Evolutionary conservation across 2,888 invertebrate genomes (phyloP).

Genomic region (Scelioninae gen. 1): DNA sequence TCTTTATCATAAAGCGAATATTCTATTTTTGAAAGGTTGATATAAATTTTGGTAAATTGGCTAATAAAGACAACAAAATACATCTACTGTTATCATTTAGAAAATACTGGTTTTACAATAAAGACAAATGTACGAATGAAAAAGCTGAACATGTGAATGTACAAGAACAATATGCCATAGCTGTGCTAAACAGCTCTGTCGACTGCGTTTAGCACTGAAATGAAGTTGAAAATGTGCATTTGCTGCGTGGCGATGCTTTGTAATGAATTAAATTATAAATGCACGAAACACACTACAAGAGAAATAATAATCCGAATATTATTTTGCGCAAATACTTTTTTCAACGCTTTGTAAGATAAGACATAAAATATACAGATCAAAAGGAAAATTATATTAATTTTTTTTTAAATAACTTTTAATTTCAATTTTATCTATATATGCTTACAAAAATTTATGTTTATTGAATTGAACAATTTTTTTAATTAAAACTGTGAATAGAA

Average conservation of each 20-base stretch:
- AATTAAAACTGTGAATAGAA: background rate
- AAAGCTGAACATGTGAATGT: background rate
- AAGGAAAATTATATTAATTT: background rate
- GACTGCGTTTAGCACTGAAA: no score
- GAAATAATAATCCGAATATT: background rate
- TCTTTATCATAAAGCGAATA: background rate
- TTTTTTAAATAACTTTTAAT: no score
- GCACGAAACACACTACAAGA: background rate
- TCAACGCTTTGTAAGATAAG: background rate
- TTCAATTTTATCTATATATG: no score
- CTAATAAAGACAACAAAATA: background rate
- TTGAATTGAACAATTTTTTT: background rate
- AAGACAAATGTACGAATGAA: background rate
- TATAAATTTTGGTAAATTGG: background rate
- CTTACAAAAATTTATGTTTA: no score
- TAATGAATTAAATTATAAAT: background rate
- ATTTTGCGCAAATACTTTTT: background rate
- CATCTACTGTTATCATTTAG: background rate
- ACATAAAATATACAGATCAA: background rate
- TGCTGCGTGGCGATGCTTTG: background rate
- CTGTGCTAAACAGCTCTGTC: no score
- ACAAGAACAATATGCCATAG: background rate
- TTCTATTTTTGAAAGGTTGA: background rate
- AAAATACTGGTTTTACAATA: background rate
- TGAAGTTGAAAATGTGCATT: background rate